phyloP scores from a whole-genome alignment of 2,888 invertebrate genomes.

The Polymixis lichenea region DNA sequence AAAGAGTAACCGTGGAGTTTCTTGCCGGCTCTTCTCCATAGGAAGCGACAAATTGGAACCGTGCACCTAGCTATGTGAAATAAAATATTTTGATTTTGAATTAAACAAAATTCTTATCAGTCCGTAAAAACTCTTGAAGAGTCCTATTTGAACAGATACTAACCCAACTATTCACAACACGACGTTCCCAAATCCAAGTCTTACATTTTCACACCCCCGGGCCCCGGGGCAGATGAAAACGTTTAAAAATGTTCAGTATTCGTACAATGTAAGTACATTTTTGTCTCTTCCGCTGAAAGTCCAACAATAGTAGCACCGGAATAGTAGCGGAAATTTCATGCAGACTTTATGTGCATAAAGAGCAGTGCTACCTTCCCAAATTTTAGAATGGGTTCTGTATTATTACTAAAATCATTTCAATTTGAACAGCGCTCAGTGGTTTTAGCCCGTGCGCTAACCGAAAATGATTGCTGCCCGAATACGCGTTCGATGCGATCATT shows the following conservation, averaged over 20 bases:
- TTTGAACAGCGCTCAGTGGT: background rate
- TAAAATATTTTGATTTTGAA: too few relatives aligned
- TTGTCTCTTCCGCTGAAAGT: slow-evolving; percentile 47
- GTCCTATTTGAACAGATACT: background rate
- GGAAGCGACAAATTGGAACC: too few relatives aligned
- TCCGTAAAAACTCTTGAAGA: background rate
- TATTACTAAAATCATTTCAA: background rate
- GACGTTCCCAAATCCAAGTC: slow-evolving; percentile 6
- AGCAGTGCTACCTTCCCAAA: background rate
- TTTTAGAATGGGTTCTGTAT: slow-evolving; percentile 26
- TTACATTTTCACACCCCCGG: slow-evolving; percentile 22
- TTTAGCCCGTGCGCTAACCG: too few relatives aligned
- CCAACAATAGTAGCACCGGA: slow-evolving; percentile 38
- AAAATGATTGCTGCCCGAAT: too few relatives aligned
- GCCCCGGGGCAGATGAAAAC: slow-evolving; percentile 42
- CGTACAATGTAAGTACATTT: slow-evolving; percentile 44
- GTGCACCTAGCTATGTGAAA: too few relatives aligned
- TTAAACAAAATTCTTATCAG: background rate
- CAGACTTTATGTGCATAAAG: slow-evolving; percentile 48
- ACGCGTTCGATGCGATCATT: too few relatives aligned
- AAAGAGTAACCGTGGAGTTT: too few relatives aligned
- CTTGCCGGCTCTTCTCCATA: too few relatives aligned
- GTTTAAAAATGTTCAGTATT: slow-evolving; percentile 46
- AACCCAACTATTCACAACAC: background rate
- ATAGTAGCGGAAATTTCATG: slow-evolving; percentile 51